phyloP scores from a whole-genome alignment of 2,113 vertebrate genomes.

The Plecturocebus donacophilus region DNA sequence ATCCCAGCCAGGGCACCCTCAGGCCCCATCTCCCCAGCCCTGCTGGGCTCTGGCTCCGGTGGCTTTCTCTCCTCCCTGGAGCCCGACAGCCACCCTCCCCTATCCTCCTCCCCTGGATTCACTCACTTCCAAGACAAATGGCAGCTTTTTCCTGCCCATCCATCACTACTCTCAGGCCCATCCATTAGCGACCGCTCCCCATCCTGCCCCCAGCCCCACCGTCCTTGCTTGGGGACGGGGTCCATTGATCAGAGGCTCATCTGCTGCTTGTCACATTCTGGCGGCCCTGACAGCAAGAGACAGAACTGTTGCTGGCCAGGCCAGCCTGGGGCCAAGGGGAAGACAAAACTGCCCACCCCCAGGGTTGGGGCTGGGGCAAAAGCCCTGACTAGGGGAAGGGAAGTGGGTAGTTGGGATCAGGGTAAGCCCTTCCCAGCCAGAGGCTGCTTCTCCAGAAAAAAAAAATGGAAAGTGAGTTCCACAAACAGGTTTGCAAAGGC shows the following conservation, averaged over 20 bases:
- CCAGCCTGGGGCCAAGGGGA: constrained; percentile 77
- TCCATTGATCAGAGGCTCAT: constrained; percentile 95
- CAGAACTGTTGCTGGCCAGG: constrained; percentile 86
- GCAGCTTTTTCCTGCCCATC: constrained; percentile 91
- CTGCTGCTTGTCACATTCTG: constrained; percentile 86
- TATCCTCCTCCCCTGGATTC: constrained; percentile 84
- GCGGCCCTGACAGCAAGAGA: constrained; percentile 86
- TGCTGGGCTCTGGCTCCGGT: neutral
- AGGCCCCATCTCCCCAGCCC: neutral
- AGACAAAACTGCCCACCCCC: constrained; percentile 69
- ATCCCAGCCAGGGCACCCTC: neutral
- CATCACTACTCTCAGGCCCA: constrained; percentile 87
- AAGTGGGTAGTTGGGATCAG: neutral
- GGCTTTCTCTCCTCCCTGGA: neutral
- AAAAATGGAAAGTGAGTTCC: neutral
- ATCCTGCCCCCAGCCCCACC: constrained; percentile 87
- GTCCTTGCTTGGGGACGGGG: constrained; percentile 93
- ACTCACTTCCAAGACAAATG: constrained; percentile 97
- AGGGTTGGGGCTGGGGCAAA: neutral
- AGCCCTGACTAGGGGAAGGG: neutral
- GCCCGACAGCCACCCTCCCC: constrained; percentile 20
- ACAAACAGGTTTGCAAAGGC: neutral
- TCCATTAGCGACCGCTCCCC: constrained; percentile 61
- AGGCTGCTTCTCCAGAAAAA: neutral
- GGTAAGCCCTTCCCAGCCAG: neutral